Evolutionary conservation across 2,797 vertebrate species (phyloP), one percentile per base, ranked within the genome.

Genomic region (Propithecus deckenii): DNA sequence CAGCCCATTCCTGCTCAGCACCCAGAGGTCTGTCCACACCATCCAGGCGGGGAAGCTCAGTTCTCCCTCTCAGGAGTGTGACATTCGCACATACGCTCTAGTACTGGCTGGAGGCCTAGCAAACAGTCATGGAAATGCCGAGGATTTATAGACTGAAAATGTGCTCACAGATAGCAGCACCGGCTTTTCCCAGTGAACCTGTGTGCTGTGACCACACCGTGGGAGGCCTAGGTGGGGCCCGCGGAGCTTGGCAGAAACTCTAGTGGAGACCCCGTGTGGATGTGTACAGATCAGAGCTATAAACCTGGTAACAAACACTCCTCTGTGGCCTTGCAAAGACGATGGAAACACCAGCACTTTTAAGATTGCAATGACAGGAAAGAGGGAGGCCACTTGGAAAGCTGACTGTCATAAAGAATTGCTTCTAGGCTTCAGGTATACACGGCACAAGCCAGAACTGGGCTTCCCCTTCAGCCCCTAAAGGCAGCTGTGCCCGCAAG

Each of bases 71-170:
- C 0, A 41, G 65, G 90, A 92, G 57, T 4, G 32, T 4, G 43
- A 35, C 43, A 18, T 96, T 89, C 79, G 52, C 75, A 83, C 69
- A 43, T 22, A 15, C 0, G 0, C 25, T n/a, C 20, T 1, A 43
- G 78, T 1, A 8, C 74, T 72, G 78, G 75, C 38, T 18, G 28
- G 57, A 63, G 61, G 30, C 61, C 61, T 63, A 32, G 38, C 25
- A 3, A 92, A 63, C 23, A 78, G 35, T 81, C 75, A 25, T 1
- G 0, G 55, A 65, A 83, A 85, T 30, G 11, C 0, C 17, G 7
- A 78, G 35, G 46, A 95, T 96, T 97, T 96, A 96, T 65, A 85
- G 79, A 79, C 83, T 78, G 61, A 86, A 89, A 89, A 72, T 3
- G 17, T 48, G 83, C 72, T 57, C 76, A 59, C 17, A 48, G 14